Conservation (phyloP, 2,888 invertebrate genomes). For the Aethes cnicana region DNA sequence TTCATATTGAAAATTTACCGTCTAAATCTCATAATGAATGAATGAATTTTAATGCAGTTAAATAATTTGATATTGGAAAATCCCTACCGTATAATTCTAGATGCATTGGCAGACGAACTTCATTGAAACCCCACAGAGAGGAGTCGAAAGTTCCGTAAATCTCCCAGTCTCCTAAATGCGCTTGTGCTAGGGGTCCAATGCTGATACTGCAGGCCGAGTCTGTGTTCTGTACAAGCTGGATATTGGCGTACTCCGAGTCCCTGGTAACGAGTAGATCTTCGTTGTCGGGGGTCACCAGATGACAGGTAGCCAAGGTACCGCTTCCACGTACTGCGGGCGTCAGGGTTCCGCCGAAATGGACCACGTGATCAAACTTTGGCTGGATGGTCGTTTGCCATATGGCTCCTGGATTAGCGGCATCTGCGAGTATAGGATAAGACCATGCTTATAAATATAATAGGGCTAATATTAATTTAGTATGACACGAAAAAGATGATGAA, state of each 20-base stretch:
- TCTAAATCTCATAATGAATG: too few species aligned
- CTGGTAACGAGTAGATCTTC: conserved; percentile 25
- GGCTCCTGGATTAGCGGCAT: conserved; percentile 3
- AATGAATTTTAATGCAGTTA: too few species aligned
- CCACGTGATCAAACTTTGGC: conserved; percentile 22
- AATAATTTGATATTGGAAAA: not conserved
- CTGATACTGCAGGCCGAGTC: conserved; percentile 20
- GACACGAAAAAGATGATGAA: too few species aligned
- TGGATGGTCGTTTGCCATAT: conserved; percentile 14
- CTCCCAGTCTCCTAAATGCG: conserved; percentile 26
- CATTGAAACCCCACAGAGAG: conserved; percentile 6
- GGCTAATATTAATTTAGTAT: too few species aligned
- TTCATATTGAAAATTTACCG: too few species aligned
- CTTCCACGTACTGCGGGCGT: conserved; percentile 13
- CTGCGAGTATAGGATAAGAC: too few species aligned
- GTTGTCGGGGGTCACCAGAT: conserved; percentile 29
- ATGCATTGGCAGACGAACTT: conserved; percentile 26
- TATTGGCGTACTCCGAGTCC: conserved; percentile 22
- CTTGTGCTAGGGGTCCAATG: conserved; percentile 25
- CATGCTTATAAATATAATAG: too few species aligned
- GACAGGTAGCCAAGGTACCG: conserved; percentile 16
- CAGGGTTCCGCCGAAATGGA: conserved; percentile 25
- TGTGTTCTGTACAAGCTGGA: conserved; percentile 6
- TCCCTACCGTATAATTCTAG: conserved; percentile 28
- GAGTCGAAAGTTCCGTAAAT: conserved; percentile 26